Evolutionary conservation across 2,113 vertebrate genomes (phyloP).

Genomic region (Brachyistius frenatus): DNA sequence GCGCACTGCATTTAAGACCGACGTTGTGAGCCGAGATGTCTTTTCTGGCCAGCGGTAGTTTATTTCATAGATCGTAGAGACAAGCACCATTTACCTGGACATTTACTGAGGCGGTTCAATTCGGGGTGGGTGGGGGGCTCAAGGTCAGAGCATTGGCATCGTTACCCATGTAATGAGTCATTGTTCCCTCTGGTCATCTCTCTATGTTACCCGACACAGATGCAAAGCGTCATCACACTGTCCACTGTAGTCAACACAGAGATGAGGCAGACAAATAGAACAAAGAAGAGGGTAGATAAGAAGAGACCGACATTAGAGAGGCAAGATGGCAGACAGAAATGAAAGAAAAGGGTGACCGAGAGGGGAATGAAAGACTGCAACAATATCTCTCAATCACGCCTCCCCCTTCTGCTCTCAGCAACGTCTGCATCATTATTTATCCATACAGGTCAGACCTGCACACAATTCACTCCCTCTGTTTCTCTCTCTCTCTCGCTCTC

Average conservation of each 20-base stretch:
- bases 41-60: constrained; percentile 66
- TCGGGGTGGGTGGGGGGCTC: constrained; percentile 43
- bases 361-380: constrained; percentile 28
- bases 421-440: constrained; percentile 60
- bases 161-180: constrained; percentile 78
- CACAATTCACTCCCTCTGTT: constrained; percentile 9
- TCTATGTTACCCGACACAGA: constrained; percentile 29
- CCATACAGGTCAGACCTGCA: constrained; percentile 48
- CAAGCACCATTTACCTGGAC: constrained; percentile 81
- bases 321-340: neutral
- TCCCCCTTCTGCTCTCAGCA: constrained; percentile 26
- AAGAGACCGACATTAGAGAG: neutral
- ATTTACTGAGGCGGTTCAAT: constrained; percentile 75
- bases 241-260: constrained; percentile 12
- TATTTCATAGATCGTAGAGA: constrained; percentile 75
- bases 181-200: constrained; percentile 73
- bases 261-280: neutral
- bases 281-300: neutral
- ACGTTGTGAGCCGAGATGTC: constrained; percentile 68
- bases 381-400: constrained; percentile 44
- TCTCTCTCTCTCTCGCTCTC: neutral
- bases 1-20: constrained; percentile 59
- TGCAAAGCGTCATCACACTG: constrained; percentile 11
- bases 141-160: constrained; percentile 74
- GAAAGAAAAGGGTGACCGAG: constrained; percentile 6